Base-by-base conservation (phyloP, 2,797 vertebrate genomes). In the Graptemys geographica region DNA sequence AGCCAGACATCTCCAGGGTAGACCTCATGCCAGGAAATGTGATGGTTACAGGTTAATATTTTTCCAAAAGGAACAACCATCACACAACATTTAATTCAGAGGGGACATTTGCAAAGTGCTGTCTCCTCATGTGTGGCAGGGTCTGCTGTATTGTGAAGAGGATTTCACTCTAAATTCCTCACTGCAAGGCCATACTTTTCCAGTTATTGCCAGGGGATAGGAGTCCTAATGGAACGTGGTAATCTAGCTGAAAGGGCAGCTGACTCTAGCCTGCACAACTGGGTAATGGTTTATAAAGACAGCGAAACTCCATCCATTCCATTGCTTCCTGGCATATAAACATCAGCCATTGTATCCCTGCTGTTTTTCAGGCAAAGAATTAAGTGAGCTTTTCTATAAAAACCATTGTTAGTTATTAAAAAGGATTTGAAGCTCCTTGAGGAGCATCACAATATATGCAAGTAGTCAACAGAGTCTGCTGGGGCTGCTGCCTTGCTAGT, bases 371-470 rank as follows among this genome's bases (percentile, higher is more conserved):
- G 93, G 78, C 84, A 88, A 76, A 86, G 90, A 87, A 55, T 59
- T 88, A 92, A 95, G 37, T 59, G 94, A 83, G 41, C 84, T 89
- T 91, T 81, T 80, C 81, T 83, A 53, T 89, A 59, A 92, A 97
- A 96, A 93, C 86, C 93, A 94, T 83, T 94, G 87, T 85, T 62
- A 88, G 15, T 87, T 95, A 90, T 94, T 95, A 90, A 88, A 88
- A 93, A 93, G 51, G 82, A 55, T 27, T 28, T 92, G 53, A 44
- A 88, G 56, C 78, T 90, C 1, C 1, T 52, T 72, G 82, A 94
- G 25, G 33, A 72, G 85, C 84, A 81, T 69, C 94, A 79, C 84
- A 90, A 95, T 33, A 83, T 84, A 89, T 89, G 90, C 3, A 80
- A 23, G 31, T 31, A 37, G n/a, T 19, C 41, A 47, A n/a, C 52